A percentile compares a stretch with the other conserved stretches of the same genome.
phyloP scores from a whole-genome alignment of 2,113 vertebrate genomes.

The Platysteira castanea region DNA sequence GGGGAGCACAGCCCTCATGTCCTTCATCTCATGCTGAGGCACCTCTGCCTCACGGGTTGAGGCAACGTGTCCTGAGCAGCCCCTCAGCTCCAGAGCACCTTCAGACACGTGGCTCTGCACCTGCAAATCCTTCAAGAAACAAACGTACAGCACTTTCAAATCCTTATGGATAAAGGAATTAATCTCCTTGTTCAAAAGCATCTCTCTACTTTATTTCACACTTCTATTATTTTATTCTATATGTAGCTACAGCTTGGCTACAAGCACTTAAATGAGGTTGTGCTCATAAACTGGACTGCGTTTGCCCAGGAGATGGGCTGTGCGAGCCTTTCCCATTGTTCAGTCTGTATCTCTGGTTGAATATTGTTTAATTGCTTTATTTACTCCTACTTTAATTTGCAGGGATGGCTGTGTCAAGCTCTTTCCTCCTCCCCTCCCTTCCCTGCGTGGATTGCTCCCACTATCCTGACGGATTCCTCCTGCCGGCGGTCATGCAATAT shows the following conservation, averaged over 20 bases:
- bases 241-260: neutral
- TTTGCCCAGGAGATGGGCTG: neutral
- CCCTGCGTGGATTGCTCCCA: neutral
- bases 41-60: neutral
- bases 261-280: neutral
- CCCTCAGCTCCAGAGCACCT: neutral
- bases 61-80: neutral
- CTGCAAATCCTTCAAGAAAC: neutral
- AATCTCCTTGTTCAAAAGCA: neutral
- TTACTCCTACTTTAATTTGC: neutral
- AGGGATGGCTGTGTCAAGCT: neutral
- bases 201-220: neutral
- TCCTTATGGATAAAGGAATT: neutral
- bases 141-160: neutral
- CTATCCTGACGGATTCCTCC: neutral
- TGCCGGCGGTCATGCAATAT: conserved; percentile 3
- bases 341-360: neutral
- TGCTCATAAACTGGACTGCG: neutral
- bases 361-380: neutral
- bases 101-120: neutral
- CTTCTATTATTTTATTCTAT: neutral
- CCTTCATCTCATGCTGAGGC: neutral
- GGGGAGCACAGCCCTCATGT: neutral
- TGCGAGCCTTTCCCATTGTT: neutral
- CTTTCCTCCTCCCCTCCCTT: neutral